Evolutionary conservation across 1,140 invertebrate species (phyloP), one percentile per base, ranked within the genome.

Genomic region (Eriocheir sinensis): DNA sequence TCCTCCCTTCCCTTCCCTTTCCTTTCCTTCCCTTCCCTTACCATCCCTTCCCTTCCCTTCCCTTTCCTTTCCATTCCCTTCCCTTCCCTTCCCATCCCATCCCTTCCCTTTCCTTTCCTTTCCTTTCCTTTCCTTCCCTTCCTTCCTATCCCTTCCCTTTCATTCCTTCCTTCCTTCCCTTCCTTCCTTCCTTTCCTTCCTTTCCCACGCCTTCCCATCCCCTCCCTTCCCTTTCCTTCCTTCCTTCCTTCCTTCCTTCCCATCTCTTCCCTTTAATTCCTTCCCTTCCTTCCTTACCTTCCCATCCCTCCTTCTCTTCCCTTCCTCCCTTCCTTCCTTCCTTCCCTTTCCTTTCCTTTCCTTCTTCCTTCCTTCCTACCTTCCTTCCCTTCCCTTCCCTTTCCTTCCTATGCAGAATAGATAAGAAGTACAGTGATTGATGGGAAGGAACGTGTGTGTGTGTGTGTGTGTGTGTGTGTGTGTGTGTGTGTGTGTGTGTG

Each of bases 281-380:
- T n/a, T n/a, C n/a, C n/a, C n/a, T n/a, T 72, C 60, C n/a, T n/a
- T 72, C 60, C n/a, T n/a, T 72, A 21, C n/a, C 60, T 72, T n/a
- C n/a, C 60, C n/a, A 21, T 72, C 60, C n/a, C 60, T 72, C 60
- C n/a, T n/a, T 72, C 60, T 72, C 60, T 72, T n/a, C n/a, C 60
- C 21, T 21, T 72, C 60, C 21, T 21, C 21, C 27, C 6, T 72
- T 21, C 3, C 21, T 12, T 21, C 27, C 53, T 21, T 27, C 21
- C 53, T 72, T 21, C 21, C 21, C 21, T 21, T 72, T 21, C 21
- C 21, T 21, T 21, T 72, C 21, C 53, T 27, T 2, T 21, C 2
- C 53, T 8, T 27, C 8, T 21, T 8, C 53, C 2, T 27, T 72
- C 21, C 21, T 21, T 72, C 21, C 53, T 3, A 3, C 21, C 53